Conservation (phyloP, 2,888 invertebrate species). For the Plebejus melissa region DNA sequence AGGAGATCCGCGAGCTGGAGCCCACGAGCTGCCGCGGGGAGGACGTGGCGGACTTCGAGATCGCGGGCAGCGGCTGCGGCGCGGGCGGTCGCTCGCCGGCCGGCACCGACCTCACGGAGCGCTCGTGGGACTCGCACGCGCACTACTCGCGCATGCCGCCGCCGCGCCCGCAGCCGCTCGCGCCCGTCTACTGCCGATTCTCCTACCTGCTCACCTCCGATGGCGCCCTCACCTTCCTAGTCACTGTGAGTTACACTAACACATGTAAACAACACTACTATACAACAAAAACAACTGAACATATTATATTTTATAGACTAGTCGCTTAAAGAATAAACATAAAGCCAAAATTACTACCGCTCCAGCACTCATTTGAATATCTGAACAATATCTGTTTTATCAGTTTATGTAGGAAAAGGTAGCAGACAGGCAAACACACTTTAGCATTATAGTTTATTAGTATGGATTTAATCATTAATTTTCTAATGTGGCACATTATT, state of each 20-base stretch:
- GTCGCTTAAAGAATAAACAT: no score
- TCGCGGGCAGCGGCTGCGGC: conserved; percentile 76
- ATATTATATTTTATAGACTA: neutral
- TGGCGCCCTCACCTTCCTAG: conserved; percentile 45
- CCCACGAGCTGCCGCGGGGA: conserved; percentile 74
- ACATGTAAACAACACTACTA: neutral
- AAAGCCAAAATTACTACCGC: no score
- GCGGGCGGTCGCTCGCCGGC: conserved; percentile 68
- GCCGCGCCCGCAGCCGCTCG: conserved; percentile 60
- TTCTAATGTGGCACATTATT: no score
- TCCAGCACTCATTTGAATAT: no score
- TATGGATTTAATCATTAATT: no score
- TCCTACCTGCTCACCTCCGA: conserved; percentile 45
- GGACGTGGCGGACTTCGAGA: conserved; percentile 77
- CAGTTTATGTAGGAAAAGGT: no score
- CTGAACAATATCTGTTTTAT: no score
- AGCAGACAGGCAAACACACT: no score
- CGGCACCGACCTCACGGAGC: conserved; percentile 69
- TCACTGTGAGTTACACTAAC: conserved; percentile 41
- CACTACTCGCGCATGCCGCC: conserved; percentile 67
- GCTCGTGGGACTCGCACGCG: conserved; percentile 76
- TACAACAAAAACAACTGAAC: neutral
- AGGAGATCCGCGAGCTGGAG: conserved; percentile 77
- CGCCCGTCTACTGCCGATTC: conserved; percentile 69
- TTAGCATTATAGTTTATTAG: no score